Conservation (phyloP, 2,113 vertebrate species). For the Opisthocomus hoazin region DNA sequence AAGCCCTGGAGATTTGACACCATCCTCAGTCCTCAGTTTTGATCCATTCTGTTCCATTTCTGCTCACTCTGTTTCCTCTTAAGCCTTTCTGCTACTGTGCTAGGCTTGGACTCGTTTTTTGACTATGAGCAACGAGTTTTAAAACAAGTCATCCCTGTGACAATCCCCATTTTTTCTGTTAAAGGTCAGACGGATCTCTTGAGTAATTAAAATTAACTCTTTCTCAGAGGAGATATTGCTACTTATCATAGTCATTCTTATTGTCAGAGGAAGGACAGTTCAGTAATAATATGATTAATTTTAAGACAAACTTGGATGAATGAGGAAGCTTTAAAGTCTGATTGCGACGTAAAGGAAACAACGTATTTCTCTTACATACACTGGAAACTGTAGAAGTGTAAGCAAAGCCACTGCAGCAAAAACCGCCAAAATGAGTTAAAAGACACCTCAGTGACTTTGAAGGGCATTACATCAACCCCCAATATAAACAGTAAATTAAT, state of each 20-base stretch:
- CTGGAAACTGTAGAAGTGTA: neutral
- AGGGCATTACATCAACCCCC: neutral
- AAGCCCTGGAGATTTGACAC: neutral
- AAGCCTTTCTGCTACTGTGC: neutral
- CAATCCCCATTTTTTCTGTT: neutral
- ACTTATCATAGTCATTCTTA: neutral
- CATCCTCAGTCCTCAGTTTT: neutral
- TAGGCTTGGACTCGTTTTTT: neutral
- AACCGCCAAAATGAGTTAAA: neutral
- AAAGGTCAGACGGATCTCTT: neutral
- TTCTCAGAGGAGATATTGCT: neutral
- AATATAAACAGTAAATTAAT: neutral
- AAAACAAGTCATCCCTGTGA: neutral
- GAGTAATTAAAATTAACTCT: slow-evolving; percentile 46
- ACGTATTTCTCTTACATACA: neutral
- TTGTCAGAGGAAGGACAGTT: neutral
- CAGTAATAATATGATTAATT: neutral
- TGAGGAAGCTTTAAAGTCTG: neutral
- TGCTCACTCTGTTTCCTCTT: neutral
- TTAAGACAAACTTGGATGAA: neutral
- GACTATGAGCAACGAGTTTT: neutral
- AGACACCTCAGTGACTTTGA: neutral
- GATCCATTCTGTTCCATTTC: neutral
- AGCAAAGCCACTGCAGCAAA: neutral
- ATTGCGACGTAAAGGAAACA: neutral